Evolutionary conservation across 2,797 vertebrate genomes (phyloP).

Genomic region (Myioborus miniatus): DNA sequence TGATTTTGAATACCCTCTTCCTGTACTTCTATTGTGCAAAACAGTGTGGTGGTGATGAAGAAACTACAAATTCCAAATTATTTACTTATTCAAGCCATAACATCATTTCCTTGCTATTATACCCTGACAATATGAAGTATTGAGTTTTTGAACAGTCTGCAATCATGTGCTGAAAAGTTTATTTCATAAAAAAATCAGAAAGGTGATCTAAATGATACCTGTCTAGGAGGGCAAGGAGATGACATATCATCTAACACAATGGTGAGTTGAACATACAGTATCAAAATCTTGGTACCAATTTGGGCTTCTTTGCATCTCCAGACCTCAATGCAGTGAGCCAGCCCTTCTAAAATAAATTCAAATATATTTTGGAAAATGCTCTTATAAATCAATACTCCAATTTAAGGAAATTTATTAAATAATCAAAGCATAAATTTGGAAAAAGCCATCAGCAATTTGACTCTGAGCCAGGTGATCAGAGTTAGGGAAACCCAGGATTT

Average conservation of each 20-base stretch:
- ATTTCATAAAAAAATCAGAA: not conserved
- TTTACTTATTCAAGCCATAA: not conserved
- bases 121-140: not conserved
- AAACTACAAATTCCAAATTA: not conserved
- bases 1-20: not conserved
- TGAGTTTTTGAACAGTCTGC: not conserved
- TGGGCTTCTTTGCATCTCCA: not conserved
- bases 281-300: not conserved
- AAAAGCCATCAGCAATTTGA: no score
- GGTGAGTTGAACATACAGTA: not conserved
- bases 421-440: no score
- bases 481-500: no score
- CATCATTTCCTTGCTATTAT: not conserved
- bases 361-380: not conserved
- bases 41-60: not conserved
- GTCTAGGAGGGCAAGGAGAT: not conserved
- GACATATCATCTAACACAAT: not conserved
- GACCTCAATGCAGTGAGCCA: not conserved
- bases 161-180: not conserved
- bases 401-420: no score
- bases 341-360: not conserved
- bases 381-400: no score
- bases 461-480: no score
- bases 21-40: not conserved
- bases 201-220: accelerated